Conservation (phyloP, 2,888 invertebrate genomes). For the Stegana nigrithorax region DNA sequence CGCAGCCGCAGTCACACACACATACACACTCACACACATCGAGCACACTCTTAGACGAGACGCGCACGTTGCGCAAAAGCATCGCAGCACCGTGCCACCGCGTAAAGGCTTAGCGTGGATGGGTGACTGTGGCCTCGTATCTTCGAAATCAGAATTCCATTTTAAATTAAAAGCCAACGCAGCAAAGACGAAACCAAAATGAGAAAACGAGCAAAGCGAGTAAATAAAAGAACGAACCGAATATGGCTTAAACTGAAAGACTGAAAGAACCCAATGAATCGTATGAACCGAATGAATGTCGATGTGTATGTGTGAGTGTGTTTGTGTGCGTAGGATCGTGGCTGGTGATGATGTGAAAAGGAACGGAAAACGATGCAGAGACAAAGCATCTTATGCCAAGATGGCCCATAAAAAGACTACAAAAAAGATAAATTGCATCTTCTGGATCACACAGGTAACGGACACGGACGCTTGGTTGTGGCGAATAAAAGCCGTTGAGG, state of each 20-base stretch:
- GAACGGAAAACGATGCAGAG: too few relatives aligned
- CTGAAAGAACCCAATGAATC: too few relatives aligned
- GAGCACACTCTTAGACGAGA: too few relatives aligned
- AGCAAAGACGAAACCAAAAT: constrained; percentile 30
- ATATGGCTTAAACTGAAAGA: too few relatives aligned
- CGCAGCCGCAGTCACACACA: constrained; percentile 22
- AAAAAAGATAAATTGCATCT: constrained; percentile 65
- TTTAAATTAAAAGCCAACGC: constrained; percentile 52
- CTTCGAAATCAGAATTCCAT: constrained; percentile 57
- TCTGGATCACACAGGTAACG: constrained; percentile 48
- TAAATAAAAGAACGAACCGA: constrained; percentile 23
- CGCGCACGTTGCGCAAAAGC: neutral
- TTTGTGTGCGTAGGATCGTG: too few relatives aligned
- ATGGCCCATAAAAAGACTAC: constrained; percentile 62
- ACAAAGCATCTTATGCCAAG: constrained; percentile 52
- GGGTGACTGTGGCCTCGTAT: constrained; percentile 39
- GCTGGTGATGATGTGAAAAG: too few relatives aligned
- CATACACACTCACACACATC: too few relatives aligned
- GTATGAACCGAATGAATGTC: constrained; percentile 43
- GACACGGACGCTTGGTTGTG: neutral
- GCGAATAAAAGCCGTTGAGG: too few relatives aligned
- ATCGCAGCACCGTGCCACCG: too few relatives aligned
- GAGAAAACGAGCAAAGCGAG: constrained; percentile 20
- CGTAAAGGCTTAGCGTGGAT: too few relatives aligned
- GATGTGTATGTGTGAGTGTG: constrained; percentile 16